phyloP scores from a whole-genome alignment of 2,888 invertebrate species.

The Ophonus ardosiacus region DNA sequence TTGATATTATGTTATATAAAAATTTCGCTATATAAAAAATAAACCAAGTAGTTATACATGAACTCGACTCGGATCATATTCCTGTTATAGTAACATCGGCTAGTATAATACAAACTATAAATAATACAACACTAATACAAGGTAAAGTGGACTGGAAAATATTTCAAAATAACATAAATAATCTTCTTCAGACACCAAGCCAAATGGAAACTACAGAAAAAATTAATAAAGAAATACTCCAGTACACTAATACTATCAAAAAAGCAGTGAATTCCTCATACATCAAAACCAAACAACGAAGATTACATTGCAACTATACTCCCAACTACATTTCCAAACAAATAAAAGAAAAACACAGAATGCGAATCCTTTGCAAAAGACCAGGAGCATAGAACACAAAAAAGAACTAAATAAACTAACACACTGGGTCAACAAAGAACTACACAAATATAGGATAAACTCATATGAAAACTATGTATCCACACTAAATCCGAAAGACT shows the following conservation, averaged over 20 bases:
- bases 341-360: constrained; percentile 57
- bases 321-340: constrained; percentile 47
- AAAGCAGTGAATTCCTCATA: neutral
- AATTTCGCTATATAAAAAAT: constrained; percentile 24
- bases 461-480: constrained; percentile 55
- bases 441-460: constrained; percentile 45
- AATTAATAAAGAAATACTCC: neutral
- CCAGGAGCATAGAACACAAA: constrained; percentile 16
- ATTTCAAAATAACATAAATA: constrained; percentile 2
- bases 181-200: constrained; percentile 12
- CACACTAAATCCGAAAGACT: neutral
- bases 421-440: constrained; percentile 43
- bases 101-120: neutral
- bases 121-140: neutral
- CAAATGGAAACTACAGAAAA: neutral
- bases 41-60: constrained; percentile 60
- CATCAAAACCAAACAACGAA: neutral
- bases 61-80: constrained; percentile 62
- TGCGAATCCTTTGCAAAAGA: constrained; percentile 48
- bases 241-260: neutral
- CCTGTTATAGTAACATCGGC: constrained; percentile 48
- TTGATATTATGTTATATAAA: constrained; percentile 60
- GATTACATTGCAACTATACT: neutral
- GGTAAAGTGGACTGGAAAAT: constrained; percentile 27
- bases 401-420: constrained; percentile 49